Evolutionary conservation across 2,888 invertebrate species (phyloP), one percentile per base, ranked within the genome.

Genomic region (Eupithecia subumbrata): DNA sequence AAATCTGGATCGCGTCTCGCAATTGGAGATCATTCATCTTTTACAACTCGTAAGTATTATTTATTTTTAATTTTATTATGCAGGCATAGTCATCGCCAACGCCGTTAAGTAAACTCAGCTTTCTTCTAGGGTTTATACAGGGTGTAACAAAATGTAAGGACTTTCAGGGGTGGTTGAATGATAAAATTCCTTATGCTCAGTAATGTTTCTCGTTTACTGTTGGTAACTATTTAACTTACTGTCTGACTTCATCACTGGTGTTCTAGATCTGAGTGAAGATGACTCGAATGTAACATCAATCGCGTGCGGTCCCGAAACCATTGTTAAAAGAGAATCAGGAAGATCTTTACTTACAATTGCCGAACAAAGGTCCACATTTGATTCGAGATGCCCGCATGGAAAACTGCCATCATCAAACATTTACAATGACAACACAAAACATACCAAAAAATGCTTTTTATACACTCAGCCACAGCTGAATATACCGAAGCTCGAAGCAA

Each of bases 21-120:
- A 71, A 89, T 92, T 74, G 93, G 92, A 81, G 93, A 94, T 81
- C 91, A 94, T 83, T 88, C 90, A 37, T 92, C 91, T 60, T 89
- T 90, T 77, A 89, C 85, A 34, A 88, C 87, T 48, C 83, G 94
- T 94, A 86, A 91, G 91, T 86, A 72, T 22, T 52, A 52, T 37
- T 67, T 43, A 71, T 43, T 34, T 16, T 64, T 30, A 30, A 30
- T 30, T 30, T 30, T 30, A 34, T 64, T 37, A 37, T 14, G n/a
- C 5, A 34, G 18, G n/a, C 2, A 66, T 18, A 4, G 30, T 30
- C 63, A 63, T 16, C 7, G 12, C 4, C 22, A n/a, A 56, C 1
- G 52, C n/a, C n/a, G n/a, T 22, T 56, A n/a, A 56, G 16, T 7
- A n/a, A 56, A 56, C 3, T 22, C n/a, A 22, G 9, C 22, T 11